Base-by-base conservation (phyloP, 2,797 vertebrate species). In the Falco berigora region DNA sequence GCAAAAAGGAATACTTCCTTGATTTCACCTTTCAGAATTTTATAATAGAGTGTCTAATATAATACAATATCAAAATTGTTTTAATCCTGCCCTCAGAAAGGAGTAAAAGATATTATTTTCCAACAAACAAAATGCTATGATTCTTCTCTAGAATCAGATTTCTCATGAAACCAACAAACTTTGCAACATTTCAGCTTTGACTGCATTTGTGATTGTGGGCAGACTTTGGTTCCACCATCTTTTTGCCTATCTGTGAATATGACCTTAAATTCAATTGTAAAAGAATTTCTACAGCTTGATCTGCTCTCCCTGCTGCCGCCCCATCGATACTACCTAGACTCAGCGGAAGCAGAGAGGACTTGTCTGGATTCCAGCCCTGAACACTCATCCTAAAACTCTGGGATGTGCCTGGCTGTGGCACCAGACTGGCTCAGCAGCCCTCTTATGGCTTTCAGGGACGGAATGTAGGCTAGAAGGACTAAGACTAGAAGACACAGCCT, bases 331-430 rank as follows among this genome's bases (percentile, higher is more conserved):
- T 66, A 75, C 55, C 20, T 36, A 73, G 69, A 40, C 59, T 88
- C 79, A 91, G 87, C 88, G 94, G 89, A 90, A 79, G 84, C 73
- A 78, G 72, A 90, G 69, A 69, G 2, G 7, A 69, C 44, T 84
- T 3, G 4, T 92, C 62, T 90, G 72, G 68, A 77, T 88, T 86
- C 69, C 73, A 90, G 63, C 50, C 77, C 12, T 2, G 4, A 91
- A 72, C 16, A 36, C 38, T 82, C 75, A 68, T 28, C 50, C 55
- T 59, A 59, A 63, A 92, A 44, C 53, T 49, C 55, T 23, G 24
- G 49, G 75, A 71, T 28, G 27, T 67, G 52, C 25, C 81, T 0
- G 0, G 8, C 50, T 0, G 3, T 28, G n/a, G 46, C 78, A 86
- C 34, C 66, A 84, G 59, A 9, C 53, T 46, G 56, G 25, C 23